Conservation (phyloP, 1,140 invertebrate species). For the Sminthurinus signatus region DNA sequence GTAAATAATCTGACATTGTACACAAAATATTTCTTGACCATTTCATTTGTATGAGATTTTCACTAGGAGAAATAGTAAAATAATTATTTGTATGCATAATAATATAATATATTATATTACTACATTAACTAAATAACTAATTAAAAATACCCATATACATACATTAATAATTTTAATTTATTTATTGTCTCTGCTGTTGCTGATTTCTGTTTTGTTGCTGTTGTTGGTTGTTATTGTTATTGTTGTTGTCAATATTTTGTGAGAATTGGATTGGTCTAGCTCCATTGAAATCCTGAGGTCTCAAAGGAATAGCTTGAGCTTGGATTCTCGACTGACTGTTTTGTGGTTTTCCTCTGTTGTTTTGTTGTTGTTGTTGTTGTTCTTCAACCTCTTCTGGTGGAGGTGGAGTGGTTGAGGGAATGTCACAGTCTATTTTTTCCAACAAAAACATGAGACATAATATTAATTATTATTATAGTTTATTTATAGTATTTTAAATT, state of each 20-base stretch:
- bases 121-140: too few relatives aligned
- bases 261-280: slow-evolving; percentile 9
- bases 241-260: background rate
- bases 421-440: slow-evolving; percentile 42
- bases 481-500: too few relatives aligned
- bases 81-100: too few relatives aligned
- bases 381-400: slow-evolving; percentile 50
- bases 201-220: slow-evolving; percentile 18
- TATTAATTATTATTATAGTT: too few relatives aligned
- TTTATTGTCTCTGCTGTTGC: slow-evolving; percentile 20
- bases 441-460: slow-evolving; percentile 21
- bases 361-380: slow-evolving; percentile 3
- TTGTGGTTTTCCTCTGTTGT: background rate
- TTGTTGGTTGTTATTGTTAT: slow-evolving; percentile 17
- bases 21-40: too few relatives aligned
- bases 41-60: too few relatives aligned
- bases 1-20: too few relatives aligned
- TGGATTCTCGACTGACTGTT: background rate
- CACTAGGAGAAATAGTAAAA: too few relatives aligned
- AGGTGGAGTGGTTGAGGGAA: slow-evolving; percentile 66
- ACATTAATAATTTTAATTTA: too few relatives aligned
- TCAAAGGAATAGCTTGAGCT: background rate
- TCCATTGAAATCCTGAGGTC: slow-evolving; percentile 19
- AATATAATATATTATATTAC: too few relatives aligned
- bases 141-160: too few relatives aligned